Percentiles rank a stretch among this genome's conserved stretches.
These are phyloP conservation scores for Drosophila rellima DNA, from an alignment of 2,888 invertebrate species.

Conservation along the genomic window DNA sequence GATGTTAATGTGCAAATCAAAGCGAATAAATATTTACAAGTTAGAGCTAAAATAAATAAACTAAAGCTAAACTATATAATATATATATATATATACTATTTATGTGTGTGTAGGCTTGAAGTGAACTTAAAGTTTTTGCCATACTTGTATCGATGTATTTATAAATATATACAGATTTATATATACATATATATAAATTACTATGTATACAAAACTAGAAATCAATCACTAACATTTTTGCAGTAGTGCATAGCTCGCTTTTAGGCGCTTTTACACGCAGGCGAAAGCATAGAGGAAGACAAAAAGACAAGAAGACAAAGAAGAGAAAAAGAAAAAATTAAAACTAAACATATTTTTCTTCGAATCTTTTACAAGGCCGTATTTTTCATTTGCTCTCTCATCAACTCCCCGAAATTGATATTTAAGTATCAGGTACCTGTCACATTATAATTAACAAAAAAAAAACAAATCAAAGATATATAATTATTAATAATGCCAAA, in stretches of 20 bases:
- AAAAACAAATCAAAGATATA: conserved; percentile 20
- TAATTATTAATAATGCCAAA: conserved; percentile 1
- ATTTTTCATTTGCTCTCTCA: conserved; percentile 50
- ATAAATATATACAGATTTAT: conserved; percentile 42
- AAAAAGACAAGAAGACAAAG: too few species aligned
- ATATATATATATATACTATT: conserved; percentile 40
- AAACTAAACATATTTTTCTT: conserved; percentile 30
- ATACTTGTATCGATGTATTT: conserved; percentile 67
- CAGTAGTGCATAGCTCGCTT: conserved; percentile 74
- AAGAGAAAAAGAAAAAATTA: neutral
- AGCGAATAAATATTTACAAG: conserved; percentile 63
- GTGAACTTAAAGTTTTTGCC: conserved; percentile 64
- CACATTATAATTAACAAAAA: conserved; percentile 41
- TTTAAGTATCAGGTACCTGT: conserved; percentile 82
- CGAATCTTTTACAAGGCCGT: conserved; percentile 31
- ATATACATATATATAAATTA: conserved; percentile 28
- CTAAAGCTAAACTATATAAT: conserved; percentile 32
- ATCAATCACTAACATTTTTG: conserved; percentile 69
- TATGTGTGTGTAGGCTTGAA: conserved; percentile 74
- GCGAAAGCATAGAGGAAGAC: conserved; percentile 46
- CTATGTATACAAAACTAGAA: conserved; percentile 45
- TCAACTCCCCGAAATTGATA: conserved; percentile 55
- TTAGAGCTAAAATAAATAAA: conserved; percentile 43
- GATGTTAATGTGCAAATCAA: conserved; percentile 43
- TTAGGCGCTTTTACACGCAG: conserved; percentile 80